Evolutionary conservation across 2,888 invertebrate species (phyloP).

Genomic region (Synergus laeviventris): DNA sequence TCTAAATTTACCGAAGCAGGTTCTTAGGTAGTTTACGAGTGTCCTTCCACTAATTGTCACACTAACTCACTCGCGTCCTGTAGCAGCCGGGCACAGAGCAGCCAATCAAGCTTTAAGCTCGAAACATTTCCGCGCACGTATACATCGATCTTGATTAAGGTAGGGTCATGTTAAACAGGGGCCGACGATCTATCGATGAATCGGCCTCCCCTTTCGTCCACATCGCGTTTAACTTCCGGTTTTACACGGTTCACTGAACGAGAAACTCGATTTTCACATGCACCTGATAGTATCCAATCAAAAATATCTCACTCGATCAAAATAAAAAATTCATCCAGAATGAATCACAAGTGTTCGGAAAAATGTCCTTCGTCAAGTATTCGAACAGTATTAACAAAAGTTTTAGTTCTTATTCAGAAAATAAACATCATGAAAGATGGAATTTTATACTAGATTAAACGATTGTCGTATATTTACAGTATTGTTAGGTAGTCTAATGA

Average conservation of each 20-base stretch:
- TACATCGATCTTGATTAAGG: slow-evolving; percentile 39
- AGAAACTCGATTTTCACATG: slow-evolving; percentile 25
- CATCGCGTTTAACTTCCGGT: slow-evolving; percentile 35
- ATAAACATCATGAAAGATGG: background rate
- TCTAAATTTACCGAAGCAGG: slow-evolving; percentile 53
- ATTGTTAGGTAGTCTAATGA: background rate
- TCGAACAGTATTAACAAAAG: background rate
- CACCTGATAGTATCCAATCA: slow-evolving; percentile 18
- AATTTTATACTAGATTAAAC: background rate
- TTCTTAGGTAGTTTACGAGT: slow-evolving; percentile 44
- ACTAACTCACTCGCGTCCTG: slow-evolving; percentile 34
- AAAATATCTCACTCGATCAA: background rate
- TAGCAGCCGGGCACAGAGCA: slow-evolving; percentile 28
- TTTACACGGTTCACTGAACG: slow-evolving; percentile 23
- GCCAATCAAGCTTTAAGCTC: slow-evolving; percentile 37
- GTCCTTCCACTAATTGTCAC: slow-evolving; percentile 23
- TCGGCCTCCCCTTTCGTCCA: slow-evolving; percentile 22
- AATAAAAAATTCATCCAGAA: background rate
- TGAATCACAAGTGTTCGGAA: background rate
- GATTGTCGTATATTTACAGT: background rate
- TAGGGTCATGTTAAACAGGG: slow-evolving; percentile 35
- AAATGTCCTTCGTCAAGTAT: background rate
- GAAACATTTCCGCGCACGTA: slow-evolving; percentile 35
- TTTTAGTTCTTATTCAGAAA: background rate
- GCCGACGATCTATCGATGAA: slow-evolving; percentile 33